Evolutionary conservation across 2,888 invertebrate genomes (phyloP), one percentile per base, ranked within the genome.

Genomic region (Gastracanthus pulcherrimus): DNA sequence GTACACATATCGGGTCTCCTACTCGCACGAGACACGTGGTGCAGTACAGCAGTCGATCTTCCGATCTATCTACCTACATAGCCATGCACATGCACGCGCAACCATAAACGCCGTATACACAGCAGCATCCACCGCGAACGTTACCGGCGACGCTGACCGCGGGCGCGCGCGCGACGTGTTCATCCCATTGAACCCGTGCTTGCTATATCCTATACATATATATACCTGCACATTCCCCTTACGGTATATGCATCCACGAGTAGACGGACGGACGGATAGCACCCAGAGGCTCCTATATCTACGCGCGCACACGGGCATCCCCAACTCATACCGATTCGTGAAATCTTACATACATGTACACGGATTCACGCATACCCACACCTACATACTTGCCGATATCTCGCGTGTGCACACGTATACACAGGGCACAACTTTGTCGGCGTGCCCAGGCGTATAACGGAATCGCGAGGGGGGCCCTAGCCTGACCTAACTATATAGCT

Each of bases 231-330:
- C 55, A 55, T 66, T 76, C 51, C 75, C 76, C 76, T 66, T 76
- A 76, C 76, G 76, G 76, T 76, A 76, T 41, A 67, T 51, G 13
- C 26, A 45, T 19, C 75, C 77, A 55, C 41, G 58, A 64, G 71
- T 77, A 70, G 81, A 78, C 76, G 82, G 64, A 64, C 64, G 38
- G 23, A 64, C 38, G 64, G 64, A 64, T 64, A 38, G 71, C 62
- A 62, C 36, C 66, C 51, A 19, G 51, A 7, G 19, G 48, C 48
- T 19, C 23, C 51, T 9, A 16, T 41, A 16, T 3, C 41, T 41
- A 13, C 41, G 13, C 13, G 13, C 13, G 13, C 41, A 41, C 13
- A 41, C 5, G 13, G n/a, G n/a, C n/a, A n/a, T n/a, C n/a, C n/a
- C n/a, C n/a, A n/a, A n/a, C n/a, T n/a, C n/a, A n/a, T n/a, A n/a